Conservation (phyloP, 2,888 invertebrate species). For the Sarcophaga variegata region DNA sequence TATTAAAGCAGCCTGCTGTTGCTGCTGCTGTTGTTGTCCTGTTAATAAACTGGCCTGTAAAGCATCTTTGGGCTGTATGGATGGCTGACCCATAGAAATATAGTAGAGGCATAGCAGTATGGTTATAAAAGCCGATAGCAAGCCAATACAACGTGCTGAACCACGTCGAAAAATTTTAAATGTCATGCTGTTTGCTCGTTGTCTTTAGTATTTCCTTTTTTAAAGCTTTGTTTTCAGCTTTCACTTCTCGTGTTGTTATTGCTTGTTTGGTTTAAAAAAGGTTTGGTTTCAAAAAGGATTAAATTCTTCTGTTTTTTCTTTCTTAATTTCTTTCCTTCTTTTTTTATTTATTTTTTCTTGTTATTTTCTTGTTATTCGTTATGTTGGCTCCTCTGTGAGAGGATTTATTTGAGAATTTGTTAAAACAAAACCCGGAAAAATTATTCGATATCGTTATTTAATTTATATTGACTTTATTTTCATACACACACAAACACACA, state of each 20-base stretch:
- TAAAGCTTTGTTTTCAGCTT: not conserved
- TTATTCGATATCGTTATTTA: slow-evolving; percentile 52
- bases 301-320: slow-evolving; percentile 34
- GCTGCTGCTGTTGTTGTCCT: slow-evolving; percentile 53
- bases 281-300: slow-evolving; percentile 49
- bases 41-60: slow-evolving; percentile 59
- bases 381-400: not conserved
- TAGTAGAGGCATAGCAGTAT: slow-evolving; percentile 81
- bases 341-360: not conserved
- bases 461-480: slow-evolving; percentile 31
- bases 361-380: slow-evolving; percentile 45
- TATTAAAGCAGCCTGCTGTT: slow-evolving; percentile 55
- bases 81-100: slow-evolving; percentile 81
- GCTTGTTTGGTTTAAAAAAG: slow-evolving; percentile 31
- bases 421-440: slow-evolving; percentile 3
- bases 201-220: slow-evolving; percentile 18
- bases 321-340: not conserved
- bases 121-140: slow-evolving; percentile 81
- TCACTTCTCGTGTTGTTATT: slow-evolving; percentile 17
- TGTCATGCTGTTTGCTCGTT: slow-evolving; percentile 75
- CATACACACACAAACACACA: not conserved
- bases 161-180: slow-evolving; percentile 81
- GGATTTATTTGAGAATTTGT: slow-evolving; percentile 33
- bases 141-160: slow-evolving; percentile 81
- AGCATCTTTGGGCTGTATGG: slow-evolving; percentile 73